Percentiles rank a stretch among this genome's conserved stretches.
Evolutionary conservation across 2,113 vertebrate species (phyloP).

Genomic region (Pandion haliaetus): DNA sequence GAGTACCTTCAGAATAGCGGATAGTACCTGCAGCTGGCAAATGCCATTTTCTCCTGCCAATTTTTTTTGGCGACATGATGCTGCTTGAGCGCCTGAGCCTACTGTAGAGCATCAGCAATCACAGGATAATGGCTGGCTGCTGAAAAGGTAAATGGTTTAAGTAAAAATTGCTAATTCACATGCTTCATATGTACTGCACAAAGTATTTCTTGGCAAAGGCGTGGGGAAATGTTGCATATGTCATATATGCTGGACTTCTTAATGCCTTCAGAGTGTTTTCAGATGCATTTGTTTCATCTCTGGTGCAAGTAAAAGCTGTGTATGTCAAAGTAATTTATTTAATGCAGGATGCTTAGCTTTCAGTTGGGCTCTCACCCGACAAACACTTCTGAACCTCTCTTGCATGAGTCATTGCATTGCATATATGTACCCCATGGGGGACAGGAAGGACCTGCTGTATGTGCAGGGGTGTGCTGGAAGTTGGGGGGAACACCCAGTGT

Average conservation of each 20-base stretch:
- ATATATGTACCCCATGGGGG: too few species aligned
- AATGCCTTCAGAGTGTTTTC: background rate
- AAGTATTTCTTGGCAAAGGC: background rate
- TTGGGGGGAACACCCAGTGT: rapidly evolving
- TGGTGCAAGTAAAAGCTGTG: background rate
- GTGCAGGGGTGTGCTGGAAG: rapidly evolving
- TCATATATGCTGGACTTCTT: background rate
- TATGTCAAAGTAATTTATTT: background rate
- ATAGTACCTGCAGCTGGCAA: background rate
- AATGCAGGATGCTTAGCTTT: background rate
- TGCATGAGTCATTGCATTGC: background rate
- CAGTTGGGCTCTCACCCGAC: background rate
- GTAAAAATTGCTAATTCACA: background rate
- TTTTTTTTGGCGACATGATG: background rate
- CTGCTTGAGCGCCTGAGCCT: background rate
- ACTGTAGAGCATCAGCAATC: background rate
- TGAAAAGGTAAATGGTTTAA: background rate
- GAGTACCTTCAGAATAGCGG: background rate
- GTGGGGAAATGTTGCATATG: background rate
- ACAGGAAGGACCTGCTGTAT: background rate
- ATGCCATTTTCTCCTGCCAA: background rate
- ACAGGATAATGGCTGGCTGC: background rate
- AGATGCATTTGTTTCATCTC: background rate
- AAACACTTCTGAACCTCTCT: background rate
- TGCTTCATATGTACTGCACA: background rate